A percentile compares a stretch with the other conserved stretches of the same genome.
These are phyloP conservation scores for Procavia capensis DNA, from an alignment of 2,113 vertebrate genomes.

Conservation along the genomic window DNA sequence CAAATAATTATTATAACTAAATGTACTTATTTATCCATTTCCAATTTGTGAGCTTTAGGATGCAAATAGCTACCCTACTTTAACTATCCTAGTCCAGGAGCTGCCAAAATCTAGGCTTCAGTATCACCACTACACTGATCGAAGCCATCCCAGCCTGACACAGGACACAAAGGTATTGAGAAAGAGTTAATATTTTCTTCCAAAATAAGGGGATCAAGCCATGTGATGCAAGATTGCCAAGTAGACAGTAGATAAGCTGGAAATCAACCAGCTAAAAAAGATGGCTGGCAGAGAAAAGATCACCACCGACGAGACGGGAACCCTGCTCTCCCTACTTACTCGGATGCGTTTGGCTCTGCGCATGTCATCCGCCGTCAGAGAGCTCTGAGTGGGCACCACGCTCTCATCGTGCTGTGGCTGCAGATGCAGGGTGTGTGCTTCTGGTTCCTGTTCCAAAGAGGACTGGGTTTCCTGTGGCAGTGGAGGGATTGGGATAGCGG, in stretches of 20 bases:
- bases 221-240: neutral
- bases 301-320: accelerated
- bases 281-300: neutral
- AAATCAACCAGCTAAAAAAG: neutral
- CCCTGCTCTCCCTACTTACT: constrained; percentile 83
- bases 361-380: constrained; percentile 94
- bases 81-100: neutral
- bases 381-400: constrained; percentile 84
- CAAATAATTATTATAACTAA: neutral
- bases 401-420: constrained; percentile 89
- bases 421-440: constrained; percentile 82
- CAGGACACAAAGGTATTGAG: neutral
- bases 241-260: neutral
- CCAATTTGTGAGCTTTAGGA: neutral
- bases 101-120: constrained; percentile 33
- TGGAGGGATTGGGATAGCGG: constrained; percentile 77
- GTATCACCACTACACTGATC: constrained; percentile 16
- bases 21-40: constrained; percentile 9
- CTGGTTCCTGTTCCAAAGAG: constrained; percentile 83
- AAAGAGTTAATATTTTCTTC: neutral
- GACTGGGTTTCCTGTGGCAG: constrained; percentile 83
- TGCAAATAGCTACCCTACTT: neutral
- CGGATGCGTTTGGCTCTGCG: constrained; percentile 95
- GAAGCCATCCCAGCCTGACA: constrained; percentile 36
- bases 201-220: neutral